phyloP scores from a whole-genome alignment of 2,113 vertebrate species.

The Parotia lawesii region DNA sequence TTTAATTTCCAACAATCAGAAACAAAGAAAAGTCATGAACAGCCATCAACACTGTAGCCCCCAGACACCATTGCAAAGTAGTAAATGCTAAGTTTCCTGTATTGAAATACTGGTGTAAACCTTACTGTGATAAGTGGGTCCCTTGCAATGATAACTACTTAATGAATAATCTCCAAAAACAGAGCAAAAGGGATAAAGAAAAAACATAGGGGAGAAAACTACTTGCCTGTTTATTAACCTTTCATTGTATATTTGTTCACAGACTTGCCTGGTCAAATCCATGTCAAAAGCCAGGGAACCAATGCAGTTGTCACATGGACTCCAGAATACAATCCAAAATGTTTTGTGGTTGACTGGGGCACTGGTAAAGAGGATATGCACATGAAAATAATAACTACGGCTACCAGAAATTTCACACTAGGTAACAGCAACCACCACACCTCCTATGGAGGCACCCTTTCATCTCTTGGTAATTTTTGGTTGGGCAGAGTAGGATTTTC shows the following conservation, averaged over 20 bases:
- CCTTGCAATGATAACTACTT: neutral
- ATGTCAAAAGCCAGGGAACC: neutral
- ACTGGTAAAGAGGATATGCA: slow-evolving; percentile 33
- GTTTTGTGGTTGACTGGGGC: slow-evolving; percentile 64
- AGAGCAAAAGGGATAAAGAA: neutral
- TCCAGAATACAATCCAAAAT: slow-evolving; percentile 37
- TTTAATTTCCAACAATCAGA: neutral
- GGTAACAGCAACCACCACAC: neutral
- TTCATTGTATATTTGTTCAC: neutral
- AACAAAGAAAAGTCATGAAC: neutral
- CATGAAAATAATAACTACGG: neutral
- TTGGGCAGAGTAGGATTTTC: neutral
- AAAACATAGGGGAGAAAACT: neutral
- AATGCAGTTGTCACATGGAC: slow-evolving; percentile 37
- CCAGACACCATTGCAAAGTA: neutral
- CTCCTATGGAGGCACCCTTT: neutral
- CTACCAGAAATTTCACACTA: neutral
- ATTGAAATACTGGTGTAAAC: neutral
- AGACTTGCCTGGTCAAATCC: slow-evolving; percentile 55
- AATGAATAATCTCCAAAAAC: neutral
- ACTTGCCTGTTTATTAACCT: neutral
- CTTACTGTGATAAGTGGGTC: neutral
- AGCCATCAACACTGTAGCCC: neutral
- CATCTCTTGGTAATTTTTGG: neutral
- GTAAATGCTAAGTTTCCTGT: neutral